Evolutionary conservation across 1,140 invertebrate genomes (phyloP).

Genomic region (Diorhabda elongata): DNA sequence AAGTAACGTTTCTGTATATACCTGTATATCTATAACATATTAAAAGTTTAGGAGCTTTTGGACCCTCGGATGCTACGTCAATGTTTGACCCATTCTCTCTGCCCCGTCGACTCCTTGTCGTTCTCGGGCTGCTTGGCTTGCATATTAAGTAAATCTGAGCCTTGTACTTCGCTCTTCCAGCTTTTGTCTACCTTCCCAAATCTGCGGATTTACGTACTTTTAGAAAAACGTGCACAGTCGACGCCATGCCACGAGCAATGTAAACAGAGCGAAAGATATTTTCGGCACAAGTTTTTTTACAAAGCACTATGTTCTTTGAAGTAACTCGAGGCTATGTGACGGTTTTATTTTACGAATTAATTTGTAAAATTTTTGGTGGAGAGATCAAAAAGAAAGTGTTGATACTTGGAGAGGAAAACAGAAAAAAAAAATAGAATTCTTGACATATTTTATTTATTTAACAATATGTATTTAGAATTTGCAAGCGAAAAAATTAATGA

Average conservation of each 20-base stretch:
- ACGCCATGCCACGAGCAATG: constrained; percentile 1
- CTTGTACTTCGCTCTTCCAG: constrained; percentile 15
- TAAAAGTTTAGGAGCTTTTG: too few relatives aligned
- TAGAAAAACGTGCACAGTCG: constrained; percentile 13
- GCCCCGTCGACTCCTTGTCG: not conserved
- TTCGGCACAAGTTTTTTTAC: not conserved
- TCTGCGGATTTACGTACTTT: constrained; percentile 14
- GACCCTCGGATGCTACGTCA: not conserved
- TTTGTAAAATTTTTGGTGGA: not conserved
- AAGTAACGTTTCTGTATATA: too few relatives aligned
- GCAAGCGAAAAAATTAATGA: too few relatives aligned
- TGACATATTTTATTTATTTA: too few relatives aligned
- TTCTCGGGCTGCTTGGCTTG: constrained; percentile 6
- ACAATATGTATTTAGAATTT: too few relatives aligned
- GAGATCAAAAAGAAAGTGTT: too few relatives aligned
- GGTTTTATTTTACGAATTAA: not conserved
- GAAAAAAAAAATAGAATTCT: too few relatives aligned
- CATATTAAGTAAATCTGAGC: constrained; percentile 19
- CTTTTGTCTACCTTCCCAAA: constrained; percentile 17
- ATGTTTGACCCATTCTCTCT: not conserved
- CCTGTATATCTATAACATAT: too few relatives aligned
- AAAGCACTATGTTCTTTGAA: not conserved
- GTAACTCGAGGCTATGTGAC: not conserved
- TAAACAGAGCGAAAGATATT: constrained; percentile 1
- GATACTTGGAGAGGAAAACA: too few relatives aligned